Evolutionary conservation across 1,140 invertebrate genomes (phyloP), one percentile per base, ranked within the genome.

Genomic region (Microvelia longipes): DNA sequence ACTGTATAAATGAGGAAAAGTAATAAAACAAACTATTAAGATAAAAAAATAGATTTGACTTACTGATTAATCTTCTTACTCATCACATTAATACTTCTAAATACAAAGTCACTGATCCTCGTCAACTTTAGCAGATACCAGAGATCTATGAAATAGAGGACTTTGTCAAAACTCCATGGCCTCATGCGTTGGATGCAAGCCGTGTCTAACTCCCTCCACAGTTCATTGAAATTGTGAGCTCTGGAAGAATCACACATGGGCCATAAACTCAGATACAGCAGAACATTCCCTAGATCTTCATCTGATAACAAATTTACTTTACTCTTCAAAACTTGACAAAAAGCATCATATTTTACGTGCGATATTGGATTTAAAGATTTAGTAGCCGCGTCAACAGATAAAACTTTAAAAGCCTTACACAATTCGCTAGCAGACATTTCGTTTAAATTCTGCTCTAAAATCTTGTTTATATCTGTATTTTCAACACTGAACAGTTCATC

Each of bases 141-240:
- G 14, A 71, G 62, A 29, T 71, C 67, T 14, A 62, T 29, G 24
- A 71, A 71, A 24, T 71, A 67, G 15, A 71, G 62, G 1, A 68
- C n/a, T 35, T 71, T 68, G n/a, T 68, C 29, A 25, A 67, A 1
- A 62, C n/a, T 25, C 50, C 50, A 71, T 14, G 25, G 27, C 26
- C 29, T 68, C 50, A 25, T 29, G 27, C 68, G 61, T 15, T 0
- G 2, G 0, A 68, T 2, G 27, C 66, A 67, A 19, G 28, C 35
- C 29, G 28, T 29, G 26, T 71, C 70, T 25, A 71, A 24, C 26
- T 26, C 25, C 28, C 65, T 71, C 67, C 67, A 68, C 24, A 71
- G n/a, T 19, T 5, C 15, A 11, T n/a, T 29, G 25, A 68, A 71
- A 30, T 68, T 68, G 2, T 50, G 5, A 1, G 26, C 28, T 35